Evolutionary conservation across 1,140 invertebrate genomes (phyloP), one percentile per base, ranked within the genome.

Genomic region (Drosophila seguyi): DNA sequence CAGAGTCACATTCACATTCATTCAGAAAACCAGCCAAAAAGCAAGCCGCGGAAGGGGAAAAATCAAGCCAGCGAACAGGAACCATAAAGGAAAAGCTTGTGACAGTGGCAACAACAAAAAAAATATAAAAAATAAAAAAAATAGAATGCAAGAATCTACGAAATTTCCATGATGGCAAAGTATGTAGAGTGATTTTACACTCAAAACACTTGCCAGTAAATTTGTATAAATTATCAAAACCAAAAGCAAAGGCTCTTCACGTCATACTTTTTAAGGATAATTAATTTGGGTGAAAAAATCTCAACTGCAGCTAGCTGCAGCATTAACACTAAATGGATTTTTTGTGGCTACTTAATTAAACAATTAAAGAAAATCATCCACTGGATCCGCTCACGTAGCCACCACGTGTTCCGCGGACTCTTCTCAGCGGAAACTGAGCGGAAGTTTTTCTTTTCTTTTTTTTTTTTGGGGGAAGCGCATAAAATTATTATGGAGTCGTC

Each of bases 401-500:
- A n/a, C n/a, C 71, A 73, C 60, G 72, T 77, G 44, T 47, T 45
- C 20, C 42, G 4, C 7, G 22, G 44, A 10, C 4, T 44, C 18
- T 16, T 20, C 6, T 25, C 5, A 1, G 72, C 80, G 80, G 84
- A 87, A 87, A 84, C 25, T 25, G 25, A 25, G 4, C 2, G 25
- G 25, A 25, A 25, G 25, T 25, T 25, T 25, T 25, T 25, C 4
- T 25, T 25, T n/a, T n/a, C n/a, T n/a, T n/a, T n/a, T n/a, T 88
- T 87, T 88, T 90, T n/a, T n/a, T n/a, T n/a, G n/a, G n/a, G n/a
- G 84, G 84, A 88, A 88, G 84, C 85, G 85, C 84, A 88, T 88
- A 88, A 88, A 88, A 88, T 88, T 88, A 88, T 88, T 88, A 88
- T 88, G 84, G 85, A 88, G 85, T 90, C 81, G 67, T 84, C 83